A percentile compares a stretch with the other conserved stretches of the same genome.
Evolutionary conservation across 2,113 vertebrate species (phyloP).

Genomic region (Tyto alba): DNA sequence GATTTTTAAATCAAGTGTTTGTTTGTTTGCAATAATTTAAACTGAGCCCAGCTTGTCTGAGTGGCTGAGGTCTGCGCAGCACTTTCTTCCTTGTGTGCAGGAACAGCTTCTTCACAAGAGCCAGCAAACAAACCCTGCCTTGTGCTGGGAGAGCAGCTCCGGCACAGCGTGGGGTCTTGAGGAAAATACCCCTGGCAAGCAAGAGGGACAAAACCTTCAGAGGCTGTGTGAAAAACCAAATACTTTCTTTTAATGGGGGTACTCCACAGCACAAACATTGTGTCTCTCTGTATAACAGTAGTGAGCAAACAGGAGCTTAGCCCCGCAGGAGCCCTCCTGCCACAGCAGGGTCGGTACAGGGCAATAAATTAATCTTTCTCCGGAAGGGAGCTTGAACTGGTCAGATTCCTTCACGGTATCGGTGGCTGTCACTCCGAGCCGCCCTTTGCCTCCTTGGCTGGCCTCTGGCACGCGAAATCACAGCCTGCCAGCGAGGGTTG

Average conservation of each 20-base stretch:
- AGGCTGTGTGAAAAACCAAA: neutral
- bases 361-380: neutral
- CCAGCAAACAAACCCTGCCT: neutral
- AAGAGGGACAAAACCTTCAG: neutral
- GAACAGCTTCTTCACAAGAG: neutral
- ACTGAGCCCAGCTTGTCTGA: neutral
- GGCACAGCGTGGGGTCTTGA: rapidly evolving
- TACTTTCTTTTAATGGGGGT: neutral
- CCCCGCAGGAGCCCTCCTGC: neutral
- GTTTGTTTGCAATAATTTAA: neutral
- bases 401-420: neutral
- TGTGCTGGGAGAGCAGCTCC: neutral
- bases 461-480: rapidly evolving
- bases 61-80: rapidly evolving
- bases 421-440: rapidly evolving
- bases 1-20: neutral
- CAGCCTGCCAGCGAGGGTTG: neutral
- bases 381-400: neutral
- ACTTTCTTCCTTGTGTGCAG: neutral
- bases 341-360: neutral
- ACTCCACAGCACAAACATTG: neutral
- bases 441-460: neutral
- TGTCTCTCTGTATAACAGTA: neutral
- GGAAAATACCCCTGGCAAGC: neutral
- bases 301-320: neutral